Base-by-base conservation (phyloP, 1,140 invertebrate species). In the Conus ventricosus region DNA sequence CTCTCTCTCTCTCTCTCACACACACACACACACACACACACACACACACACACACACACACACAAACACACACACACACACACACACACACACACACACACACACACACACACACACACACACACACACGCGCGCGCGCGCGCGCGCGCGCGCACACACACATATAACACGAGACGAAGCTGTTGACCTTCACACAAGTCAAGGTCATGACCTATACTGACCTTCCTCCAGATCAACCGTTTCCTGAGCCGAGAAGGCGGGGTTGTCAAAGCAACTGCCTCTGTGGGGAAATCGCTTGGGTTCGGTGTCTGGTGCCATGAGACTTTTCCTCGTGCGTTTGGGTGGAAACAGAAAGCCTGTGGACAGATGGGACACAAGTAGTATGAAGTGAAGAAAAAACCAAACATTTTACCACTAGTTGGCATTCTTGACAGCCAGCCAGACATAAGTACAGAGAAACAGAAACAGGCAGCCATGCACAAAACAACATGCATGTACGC, bases 261-360 rank as follows among this genome's bases (percentile, higher is more conserved):
- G 80, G 80, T 81, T 81, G 51, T 81, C 80, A 81, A 54, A 81
- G 80, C 51, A 53, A 81, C 80, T 81, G 51, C 13, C 51, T 54
- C 80, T 81, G 5, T 11, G 80, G 80, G 13, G 11, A 11, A 71
- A 13, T 63, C 60, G 1, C 60, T 63, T 63, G 60, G 11, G 17
- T 20, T 71, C 67, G 8, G 67, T 71, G 4, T 71, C 17, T n/a
- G 67, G 11, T 71, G 67, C 67, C 67, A 20, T 20, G 17, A 20
- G 67, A 51, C 39, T 54, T 23, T 81, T 81, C 54, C 80, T 39
- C 17, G 80, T 54, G 80, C 51, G 80, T 23, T 81, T 81, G 27
- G 80, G 39, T 17, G 80, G 80, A 51, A 81, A 81, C 10, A 81
- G 51, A 81, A 81, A 84, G 7, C 55, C 82, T 84, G 82, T 54